Conservation (phyloP, 1,140 invertebrate genomes). For the Plectus sambesii region DNA sequence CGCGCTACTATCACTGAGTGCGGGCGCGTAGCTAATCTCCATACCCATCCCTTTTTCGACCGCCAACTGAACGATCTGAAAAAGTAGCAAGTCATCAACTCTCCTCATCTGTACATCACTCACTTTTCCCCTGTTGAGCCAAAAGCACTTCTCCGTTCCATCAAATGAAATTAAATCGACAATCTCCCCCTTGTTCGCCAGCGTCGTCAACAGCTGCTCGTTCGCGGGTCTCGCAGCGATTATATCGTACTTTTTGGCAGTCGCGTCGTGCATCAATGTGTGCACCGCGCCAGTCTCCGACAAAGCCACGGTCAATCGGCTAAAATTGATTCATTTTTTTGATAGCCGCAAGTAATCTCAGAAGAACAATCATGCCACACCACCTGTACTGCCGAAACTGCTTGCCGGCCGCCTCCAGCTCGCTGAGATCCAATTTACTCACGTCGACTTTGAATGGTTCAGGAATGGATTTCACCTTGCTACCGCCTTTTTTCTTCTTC, state of each 20-base stretch:
- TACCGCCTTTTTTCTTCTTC: slow-evolving; percentile 36
- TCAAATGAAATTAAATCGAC: slow-evolving; percentile 27
- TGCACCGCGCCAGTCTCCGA: slow-evolving; percentile 30
- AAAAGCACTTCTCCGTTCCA: slow-evolving; percentile 4
- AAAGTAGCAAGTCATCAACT: not conserved
- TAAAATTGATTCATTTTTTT: slow-evolving; percentile 15
- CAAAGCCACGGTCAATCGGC: slow-evolving; percentile 37
- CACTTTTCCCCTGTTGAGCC: not conserved
- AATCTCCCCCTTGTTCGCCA: slow-evolving; percentile 30
- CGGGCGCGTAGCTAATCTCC: slow-evolving; percentile 23
- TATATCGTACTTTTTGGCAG: slow-evolving; percentile 35
- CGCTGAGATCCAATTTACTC: slow-evolving; percentile 26
- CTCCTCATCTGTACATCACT: slow-evolving; percentile 6
- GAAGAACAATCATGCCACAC: too few relatives aligned
- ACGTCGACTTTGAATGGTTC: slow-evolving; percentile 37
- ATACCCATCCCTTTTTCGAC: slow-evolving; percentile 20
- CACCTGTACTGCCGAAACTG: slow-evolving; percentile 41
- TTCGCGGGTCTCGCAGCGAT: slow-evolving; percentile 35
- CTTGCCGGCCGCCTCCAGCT: slow-evolving; percentile 29
- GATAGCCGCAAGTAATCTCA: slow-evolving; percentile 2
- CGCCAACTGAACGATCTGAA: slow-evolving; percentile 16
- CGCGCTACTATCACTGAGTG: slow-evolving; percentile 11
- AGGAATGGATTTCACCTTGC: slow-evolving; percentile 26
- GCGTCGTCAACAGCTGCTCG: slow-evolving; percentile 34
- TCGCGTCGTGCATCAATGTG: slow-evolving; percentile 32